These are phyloP conservation scores for Melolontha melolontha DNA, from an alignment of 2,888 invertebrate genomes.

Conservation along the genomic window DNA sequence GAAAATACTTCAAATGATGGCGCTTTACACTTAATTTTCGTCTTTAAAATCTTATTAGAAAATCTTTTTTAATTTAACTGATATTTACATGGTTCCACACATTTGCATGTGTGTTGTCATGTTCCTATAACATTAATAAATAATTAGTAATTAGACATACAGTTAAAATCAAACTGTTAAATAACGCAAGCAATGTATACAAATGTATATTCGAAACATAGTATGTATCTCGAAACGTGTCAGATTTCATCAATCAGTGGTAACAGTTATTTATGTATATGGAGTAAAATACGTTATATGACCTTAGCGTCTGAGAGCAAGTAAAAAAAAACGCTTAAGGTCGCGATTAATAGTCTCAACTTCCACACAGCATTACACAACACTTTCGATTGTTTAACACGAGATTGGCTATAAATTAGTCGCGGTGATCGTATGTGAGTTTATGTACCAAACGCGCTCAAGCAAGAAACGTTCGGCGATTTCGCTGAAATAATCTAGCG, in stretches of 20 bases:
- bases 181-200: too few relatives aligned
- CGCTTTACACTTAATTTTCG: too few relatives aligned
- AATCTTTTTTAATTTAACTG: too few relatives aligned
- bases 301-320: conserved; percentile 13
- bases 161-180: too few relatives aligned
- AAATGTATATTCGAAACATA: too few relatives aligned
- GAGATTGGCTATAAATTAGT: conserved; percentile 28
- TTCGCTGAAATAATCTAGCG: conserved; percentile 29
- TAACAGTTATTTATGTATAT: conserved; percentile 17
- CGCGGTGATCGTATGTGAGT: conserved; percentile 3
- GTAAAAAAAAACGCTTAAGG: conserved; percentile 22
- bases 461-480: conserved; percentile 6
- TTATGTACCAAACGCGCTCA: not conserved
- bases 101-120: too few relatives aligned
- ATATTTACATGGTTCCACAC: too few relatives aligned
- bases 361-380: conserved; percentile 32
- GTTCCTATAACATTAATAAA: too few relatives aligned
- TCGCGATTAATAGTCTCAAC: conserved; percentile 18
- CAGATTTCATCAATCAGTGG: conserved; percentile 2
- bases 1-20: too few relatives aligned
- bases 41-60: too few relatives aligned
- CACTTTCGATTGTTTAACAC: conserved; percentile 32
- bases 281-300: conserved; percentile 21
- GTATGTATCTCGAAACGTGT: conserved; percentile 1
- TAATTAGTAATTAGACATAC: too few relatives aligned